phyloP scores from a whole-genome alignment of 2,797 vertebrate genomes.

The Muraenolepis orangiensis region DNA sequence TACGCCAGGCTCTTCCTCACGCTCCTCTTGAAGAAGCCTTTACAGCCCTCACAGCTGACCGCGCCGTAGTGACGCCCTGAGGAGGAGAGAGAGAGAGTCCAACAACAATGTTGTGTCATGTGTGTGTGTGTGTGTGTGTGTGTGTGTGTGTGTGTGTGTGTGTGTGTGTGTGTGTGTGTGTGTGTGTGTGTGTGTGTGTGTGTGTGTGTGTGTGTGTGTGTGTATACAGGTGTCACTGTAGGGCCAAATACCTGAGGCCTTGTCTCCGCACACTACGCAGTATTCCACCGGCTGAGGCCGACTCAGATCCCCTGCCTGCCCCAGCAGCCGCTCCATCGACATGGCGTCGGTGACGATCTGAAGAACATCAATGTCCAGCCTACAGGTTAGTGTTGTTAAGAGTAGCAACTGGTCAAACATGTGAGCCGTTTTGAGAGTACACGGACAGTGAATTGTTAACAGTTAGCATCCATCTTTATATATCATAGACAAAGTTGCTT shows the following conservation, averaged over 20 bases:
- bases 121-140: neutral
- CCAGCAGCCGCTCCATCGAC: conserved; percentile 91
- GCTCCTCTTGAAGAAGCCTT: conserved; percentile 98
- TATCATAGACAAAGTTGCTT: neutral
- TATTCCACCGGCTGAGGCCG: conserved; percentile 92
- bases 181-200: conserved; percentile 3
- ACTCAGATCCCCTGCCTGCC: conserved; percentile 85
- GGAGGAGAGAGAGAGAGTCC: conserved; percentile 20
- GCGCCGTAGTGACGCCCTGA: conserved; percentile 97
- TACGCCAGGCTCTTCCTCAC: conserved; percentile 96
- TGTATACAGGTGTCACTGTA: conserved; percentile 3
- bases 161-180: neutral
- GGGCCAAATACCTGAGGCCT: conserved; percentile 97
- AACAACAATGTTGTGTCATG: too few species aligned
- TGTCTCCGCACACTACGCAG: conserved; percentile 97
- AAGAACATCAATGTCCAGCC: conserved; percentile 22
- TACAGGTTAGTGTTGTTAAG: neutral
- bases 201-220: neutral
- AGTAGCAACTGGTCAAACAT: neutral
- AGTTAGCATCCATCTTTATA: neutral
- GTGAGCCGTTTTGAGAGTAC: neutral
- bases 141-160: conserved; percentile 4
- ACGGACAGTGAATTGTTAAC: neutral
- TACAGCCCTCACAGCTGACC: conserved; percentile 97
- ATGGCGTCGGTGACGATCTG: conserved; percentile 96